Conservation (phyloP, 2,797 vertebrate species). For the Apodemus agrarius region DNA sequence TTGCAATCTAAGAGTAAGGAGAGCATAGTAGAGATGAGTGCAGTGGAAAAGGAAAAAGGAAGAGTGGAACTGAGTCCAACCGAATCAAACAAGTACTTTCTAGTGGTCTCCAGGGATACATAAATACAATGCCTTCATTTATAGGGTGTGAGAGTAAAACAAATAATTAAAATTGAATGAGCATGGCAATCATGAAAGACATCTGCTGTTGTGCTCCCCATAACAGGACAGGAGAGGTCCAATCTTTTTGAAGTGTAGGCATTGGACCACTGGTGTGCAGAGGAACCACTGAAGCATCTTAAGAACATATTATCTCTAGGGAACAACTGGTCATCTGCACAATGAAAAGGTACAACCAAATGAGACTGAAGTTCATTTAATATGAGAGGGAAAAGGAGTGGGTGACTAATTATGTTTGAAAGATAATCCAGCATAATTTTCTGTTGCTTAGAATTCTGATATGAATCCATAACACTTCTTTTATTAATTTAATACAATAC, state of each 20-base stretch:
- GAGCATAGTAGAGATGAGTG: not conserved
- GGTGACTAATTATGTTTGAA: not conserved
- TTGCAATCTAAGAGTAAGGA: not conserved
- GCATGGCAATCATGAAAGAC: not conserved
- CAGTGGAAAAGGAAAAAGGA: not conserved
- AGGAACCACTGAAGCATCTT: not conserved
- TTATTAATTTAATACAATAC: not conserved
- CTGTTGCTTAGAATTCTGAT: not conserved
- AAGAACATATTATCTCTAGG: not conserved
- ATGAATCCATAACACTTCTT: not conserved
- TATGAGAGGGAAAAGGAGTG: not conserved
- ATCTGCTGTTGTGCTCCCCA: not conserved
- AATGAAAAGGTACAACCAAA: not conserved
- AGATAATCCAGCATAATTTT: not conserved
- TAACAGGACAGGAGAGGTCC: not conserved
- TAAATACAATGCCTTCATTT: not conserved
- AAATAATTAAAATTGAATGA: not conserved
- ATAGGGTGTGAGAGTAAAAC: not conserved
- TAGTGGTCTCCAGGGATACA: not conserved
- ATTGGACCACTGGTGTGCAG: not conserved
- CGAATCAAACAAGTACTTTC: not conserved
- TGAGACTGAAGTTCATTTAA: not conserved
- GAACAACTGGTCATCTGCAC: not conserved
- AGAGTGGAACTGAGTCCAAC: not conserved
- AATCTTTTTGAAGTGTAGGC: not conserved